Evolutionary conservation across 1,140 invertebrate genomes (phyloP).

Genomic region (Caenorhabditis brenneri): DNA sequence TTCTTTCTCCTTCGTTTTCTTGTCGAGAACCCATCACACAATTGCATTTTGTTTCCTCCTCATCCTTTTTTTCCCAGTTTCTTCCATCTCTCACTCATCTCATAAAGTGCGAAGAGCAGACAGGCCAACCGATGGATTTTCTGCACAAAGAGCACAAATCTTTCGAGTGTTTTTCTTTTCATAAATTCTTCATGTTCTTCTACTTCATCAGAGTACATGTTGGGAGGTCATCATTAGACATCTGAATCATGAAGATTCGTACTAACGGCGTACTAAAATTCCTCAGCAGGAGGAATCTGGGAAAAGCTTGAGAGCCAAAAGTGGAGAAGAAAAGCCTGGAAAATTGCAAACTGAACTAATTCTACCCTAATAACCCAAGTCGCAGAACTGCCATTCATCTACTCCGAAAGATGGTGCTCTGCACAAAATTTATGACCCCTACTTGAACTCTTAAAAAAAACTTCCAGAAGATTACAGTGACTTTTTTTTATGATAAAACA

Average conservation of each 20-base stretch:
- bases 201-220: slow-evolving; percentile 12
- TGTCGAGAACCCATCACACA: slow-evolving; percentile 40
- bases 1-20: slow-evolving; percentile 40
- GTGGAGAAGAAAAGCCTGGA: neutral
- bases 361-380: neutral
- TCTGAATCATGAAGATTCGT: neutral
- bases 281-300: neutral
- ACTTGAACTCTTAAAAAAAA: neutral
- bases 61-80: neutral
- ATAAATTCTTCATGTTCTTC: neutral
- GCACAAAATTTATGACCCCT: neutral
- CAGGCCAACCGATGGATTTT: neutral
- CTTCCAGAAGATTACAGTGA: neutral
- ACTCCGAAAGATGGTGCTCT: no score
- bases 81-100: slow-evolving; percentile 40
- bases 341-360: neutral
- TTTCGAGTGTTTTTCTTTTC: slow-evolving; percentile 31
- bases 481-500: slow-evolving; percentile 27
- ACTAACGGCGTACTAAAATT: neutral
- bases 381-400: neutral
- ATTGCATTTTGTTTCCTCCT: slow-evolving; percentile 29
- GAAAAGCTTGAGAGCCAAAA: neutral
- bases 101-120: slow-evolving; percentile 14
- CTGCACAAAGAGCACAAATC: slow-evolving; percentile 32
- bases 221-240: neutral